Evolutionary conservation across 2,113 vertebrate species (phyloP).

Genomic region (Antennarius striatus): DNA sequence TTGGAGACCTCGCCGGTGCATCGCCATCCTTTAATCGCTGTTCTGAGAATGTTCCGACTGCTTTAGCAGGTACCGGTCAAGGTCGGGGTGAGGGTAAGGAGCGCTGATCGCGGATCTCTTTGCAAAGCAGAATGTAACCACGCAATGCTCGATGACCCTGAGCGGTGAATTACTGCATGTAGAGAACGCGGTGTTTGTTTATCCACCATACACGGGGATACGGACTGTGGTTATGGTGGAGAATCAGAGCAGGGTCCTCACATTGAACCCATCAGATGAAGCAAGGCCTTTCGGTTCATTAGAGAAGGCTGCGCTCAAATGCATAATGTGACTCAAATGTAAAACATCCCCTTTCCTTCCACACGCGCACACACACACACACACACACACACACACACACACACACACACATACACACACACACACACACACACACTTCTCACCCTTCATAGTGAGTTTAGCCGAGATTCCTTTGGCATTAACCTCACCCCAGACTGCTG

Average conservation of each 20-base stretch:
- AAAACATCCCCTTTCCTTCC: too few relatives aligned
- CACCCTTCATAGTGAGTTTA: constrained; percentile 59
- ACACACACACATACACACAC: too few relatives aligned
- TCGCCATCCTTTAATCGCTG: constrained; percentile 67
- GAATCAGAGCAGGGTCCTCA: constrained; percentile 58
- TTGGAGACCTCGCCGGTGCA: constrained; percentile 61
- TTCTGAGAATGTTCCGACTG: constrained; percentile 67
- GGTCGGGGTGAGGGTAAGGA: constrained; percentile 72
- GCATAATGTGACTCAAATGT: background rate
- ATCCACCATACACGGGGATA: constrained; percentile 38
- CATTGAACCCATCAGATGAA: constrained; percentile 64
- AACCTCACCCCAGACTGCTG: constrained; percentile 67
- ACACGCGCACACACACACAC: too few relatives aligned
- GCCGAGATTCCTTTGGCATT: constrained; percentile 68
- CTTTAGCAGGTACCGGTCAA: constrained; percentile 73
- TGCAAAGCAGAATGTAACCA: constrained; percentile 74
- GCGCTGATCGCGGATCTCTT: constrained; percentile 69
- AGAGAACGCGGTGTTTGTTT: constrained; percentile 65
- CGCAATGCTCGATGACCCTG: constrained; percentile 69
- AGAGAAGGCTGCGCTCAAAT: constrained; percentile 50
- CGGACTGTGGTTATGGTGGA: constrained; percentile 56
- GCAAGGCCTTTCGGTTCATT: constrained; percentile 68
- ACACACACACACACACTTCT: background rate
- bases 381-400: too few relatives aligned
- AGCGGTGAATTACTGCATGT: constrained; percentile 58